Evolutionary conservation across 1,140 invertebrate species (phyloP).

Genomic region (Atta texana): DNA sequence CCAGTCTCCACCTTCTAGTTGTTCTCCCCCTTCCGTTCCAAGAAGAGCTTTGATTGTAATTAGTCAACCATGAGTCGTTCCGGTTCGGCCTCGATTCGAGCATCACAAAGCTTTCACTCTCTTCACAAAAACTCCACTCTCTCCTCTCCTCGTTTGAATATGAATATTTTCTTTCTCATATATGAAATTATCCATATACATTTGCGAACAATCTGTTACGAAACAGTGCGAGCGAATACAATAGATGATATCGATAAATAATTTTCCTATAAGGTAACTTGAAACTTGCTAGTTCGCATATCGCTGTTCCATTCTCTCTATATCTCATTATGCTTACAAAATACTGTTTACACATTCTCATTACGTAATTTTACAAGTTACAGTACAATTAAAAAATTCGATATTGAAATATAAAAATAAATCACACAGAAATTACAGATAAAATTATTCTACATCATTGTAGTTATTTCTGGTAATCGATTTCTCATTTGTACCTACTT

Average conservation of each 20-base stretch:
- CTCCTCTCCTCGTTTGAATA: constrained; percentile 5
- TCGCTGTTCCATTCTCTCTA: background rate
- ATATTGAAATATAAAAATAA: background rate
- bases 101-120: constrained; percentile 34
- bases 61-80: constrained; percentile 57
- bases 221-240: constrained; percentile 27
- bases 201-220: constrained; percentile 13
- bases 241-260: constrained; percentile 31
- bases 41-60: constrained; percentile 70
- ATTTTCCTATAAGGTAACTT: constrained; percentile 37
- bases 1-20: constrained; percentile 70
- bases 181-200: background rate
- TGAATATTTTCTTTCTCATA: constrained; percentile 36
- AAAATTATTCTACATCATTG: background rate
- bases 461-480: background rate
- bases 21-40: constrained; percentile 37
- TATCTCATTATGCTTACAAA: background rate
- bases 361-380: background rate
- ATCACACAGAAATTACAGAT: background rate
- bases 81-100: background rate
- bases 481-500: constrained; percentile 1
- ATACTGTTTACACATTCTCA: background rate
- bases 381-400: background rate
- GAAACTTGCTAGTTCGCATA: background rate
- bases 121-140: constrained; percentile 47